These are phyloP conservation scores for Tiliacea citrago DNA, from an alignment of 2,888 invertebrate genomes.

Conservation along the genomic window DNA sequence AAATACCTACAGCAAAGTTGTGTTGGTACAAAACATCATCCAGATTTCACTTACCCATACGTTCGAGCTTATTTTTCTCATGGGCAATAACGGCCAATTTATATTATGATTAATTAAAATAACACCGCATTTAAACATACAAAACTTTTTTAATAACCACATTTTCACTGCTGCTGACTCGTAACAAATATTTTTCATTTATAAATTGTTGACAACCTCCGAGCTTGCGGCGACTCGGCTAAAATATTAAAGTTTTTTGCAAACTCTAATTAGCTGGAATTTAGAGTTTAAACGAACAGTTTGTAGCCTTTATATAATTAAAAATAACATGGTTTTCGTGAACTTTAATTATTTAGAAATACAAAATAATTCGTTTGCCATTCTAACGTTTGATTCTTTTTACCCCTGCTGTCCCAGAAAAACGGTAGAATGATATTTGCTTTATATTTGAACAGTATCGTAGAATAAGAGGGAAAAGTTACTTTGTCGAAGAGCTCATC, in stretches of 20 bases:
- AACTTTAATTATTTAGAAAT: neutral
- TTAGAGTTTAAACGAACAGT: neutral
- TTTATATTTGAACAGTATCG: neutral
- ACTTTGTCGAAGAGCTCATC: neutral
- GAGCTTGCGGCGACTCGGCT: neutral
- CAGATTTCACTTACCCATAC: neutral
- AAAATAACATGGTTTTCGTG: neutral
- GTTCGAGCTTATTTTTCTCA: neutral
- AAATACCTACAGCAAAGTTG: neutral
- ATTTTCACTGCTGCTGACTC: neutral
- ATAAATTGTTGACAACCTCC: conserved; percentile 25
- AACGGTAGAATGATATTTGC: neutral
- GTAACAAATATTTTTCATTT: neutral
- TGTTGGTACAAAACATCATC: neutral
- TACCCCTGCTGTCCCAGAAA: neutral
- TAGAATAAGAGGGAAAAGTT: neutral
- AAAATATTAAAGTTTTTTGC: conserved; percentile 11
- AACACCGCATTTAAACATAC: neutral
- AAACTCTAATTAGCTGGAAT: conserved; percentile 20
- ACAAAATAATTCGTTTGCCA: neutral
- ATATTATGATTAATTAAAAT: neutral
- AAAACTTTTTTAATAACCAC: conserved; percentile 16
- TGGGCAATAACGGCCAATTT: neutral
- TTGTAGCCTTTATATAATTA: neutral
- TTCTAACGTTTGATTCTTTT: neutral